Evolutionary conservation across 1,140 invertebrate genomes (phyloP), one percentile per base, ranked within the genome.

Genomic region (Plutomurus gul): DNA sequence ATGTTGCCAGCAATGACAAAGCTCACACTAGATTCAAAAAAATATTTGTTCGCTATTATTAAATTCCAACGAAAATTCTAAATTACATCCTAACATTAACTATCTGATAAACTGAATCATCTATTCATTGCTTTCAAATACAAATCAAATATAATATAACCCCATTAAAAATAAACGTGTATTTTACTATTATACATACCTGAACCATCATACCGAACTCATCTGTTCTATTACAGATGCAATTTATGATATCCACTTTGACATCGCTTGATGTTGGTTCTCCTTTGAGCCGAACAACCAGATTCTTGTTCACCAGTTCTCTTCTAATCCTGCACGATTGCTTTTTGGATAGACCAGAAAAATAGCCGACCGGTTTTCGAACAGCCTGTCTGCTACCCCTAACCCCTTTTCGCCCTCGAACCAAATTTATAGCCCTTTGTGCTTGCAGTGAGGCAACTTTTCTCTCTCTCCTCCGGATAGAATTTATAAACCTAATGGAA

Each of bases 1-100:
- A 86, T 97, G 96, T 86, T 97, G 96, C 96, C 96, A 98, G 86
- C 94, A 96, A 11, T 96, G 87, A 85, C 96, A 97, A 22, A 96
- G 88, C 85, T 98, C 96, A 87, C 96, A 98, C 89, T 98, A 92
- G 13, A 84, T 77, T 81, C 39, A 36, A 51, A 76, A 51, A 60
- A 77, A 77, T 8, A 43, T 13, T 43, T 43, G n/a, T 13, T 43
- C n/a, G 2, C 11, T 43, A 43, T 43, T 10, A 43, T 43, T 22
- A 49, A 6, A 49, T n/a, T n/a, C n/a, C n/a, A n/a, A n/a, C n/a
- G n/a, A n/a, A n/a, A n/a, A n/a, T n/a, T n/a, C n/a, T n/a, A n/a
- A n/a, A n/a, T n/a, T n/a, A n/a, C n/a, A n/a, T n/a, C n/a, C n/a
- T n/a, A n/a, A n/a, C n/a, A n/a, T n/a, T n/a, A n/a, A n/a, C n/a